Conservation (phyloP, 2,797 vertebrate species). For the Bradypodion ventrale region DNA sequence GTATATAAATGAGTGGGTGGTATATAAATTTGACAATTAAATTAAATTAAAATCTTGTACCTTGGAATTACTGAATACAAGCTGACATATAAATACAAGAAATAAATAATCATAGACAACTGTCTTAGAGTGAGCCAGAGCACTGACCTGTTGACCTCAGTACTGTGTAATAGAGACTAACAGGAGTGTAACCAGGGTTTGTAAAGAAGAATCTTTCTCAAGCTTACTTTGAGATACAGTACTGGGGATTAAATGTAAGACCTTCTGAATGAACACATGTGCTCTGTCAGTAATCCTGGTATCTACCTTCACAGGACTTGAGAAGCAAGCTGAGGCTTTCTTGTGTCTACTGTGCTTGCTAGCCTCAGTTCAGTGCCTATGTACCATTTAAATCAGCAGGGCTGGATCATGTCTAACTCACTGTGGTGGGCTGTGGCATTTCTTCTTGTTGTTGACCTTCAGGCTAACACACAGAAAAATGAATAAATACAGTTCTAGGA, state of each 20-base stretch:
- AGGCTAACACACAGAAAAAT: slow-evolving; percentile 31
- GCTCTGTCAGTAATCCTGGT: background rate
- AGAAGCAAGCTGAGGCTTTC: background rate
- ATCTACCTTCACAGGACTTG: too few relatives aligned
- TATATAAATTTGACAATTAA: too few relatives aligned
- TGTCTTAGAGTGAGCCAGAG: background rate
- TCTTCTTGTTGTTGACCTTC: slow-evolving; percentile 30
- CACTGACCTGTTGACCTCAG: background rate
- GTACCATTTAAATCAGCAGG: background rate
- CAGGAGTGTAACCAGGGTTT: background rate
- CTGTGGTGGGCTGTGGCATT: background rate
- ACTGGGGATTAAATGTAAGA: background rate
- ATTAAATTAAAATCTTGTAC: too few relatives aligned
- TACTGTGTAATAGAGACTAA: background rate
- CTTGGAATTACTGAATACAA: too few relatives aligned
- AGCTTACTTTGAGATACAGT: background rate
- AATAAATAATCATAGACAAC: background rate
- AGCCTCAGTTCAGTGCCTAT: background rate
- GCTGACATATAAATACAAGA: too few relatives aligned
- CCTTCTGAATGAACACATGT: background rate
- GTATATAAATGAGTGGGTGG: too few relatives aligned
- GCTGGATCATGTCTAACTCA: background rate
- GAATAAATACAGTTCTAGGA: slow-evolving; percentile 46
- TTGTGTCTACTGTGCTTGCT: background rate
- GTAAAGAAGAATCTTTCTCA: background rate